phyloP scores from a whole-genome alignment of 2,113 vertebrate species.

The Apaloderma vittatum region DNA sequence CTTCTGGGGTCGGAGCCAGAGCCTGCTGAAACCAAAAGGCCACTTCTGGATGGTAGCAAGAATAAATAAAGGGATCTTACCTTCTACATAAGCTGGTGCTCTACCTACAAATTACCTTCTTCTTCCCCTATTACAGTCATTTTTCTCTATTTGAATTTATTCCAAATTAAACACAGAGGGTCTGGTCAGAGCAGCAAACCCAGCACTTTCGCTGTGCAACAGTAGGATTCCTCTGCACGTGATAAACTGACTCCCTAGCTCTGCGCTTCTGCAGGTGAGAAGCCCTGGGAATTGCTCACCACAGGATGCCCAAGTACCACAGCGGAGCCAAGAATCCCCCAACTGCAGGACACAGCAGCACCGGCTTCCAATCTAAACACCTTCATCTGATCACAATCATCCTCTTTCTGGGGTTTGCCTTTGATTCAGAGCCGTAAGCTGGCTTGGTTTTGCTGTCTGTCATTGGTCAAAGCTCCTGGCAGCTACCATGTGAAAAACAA shows the following conservation, averaged over 20 bases:
- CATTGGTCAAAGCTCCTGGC: background rate
- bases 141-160: background rate
- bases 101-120: background rate
- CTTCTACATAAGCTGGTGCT: background rate
- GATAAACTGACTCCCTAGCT: background rate
- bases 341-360: background rate
- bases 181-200: background rate
- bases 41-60: background rate
- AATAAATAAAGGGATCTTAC: background rate
- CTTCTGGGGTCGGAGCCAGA: background rate
- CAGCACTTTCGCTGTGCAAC: background rate
- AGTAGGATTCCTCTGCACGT: background rate
- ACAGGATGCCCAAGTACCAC: background rate
- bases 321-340: background rate
- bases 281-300: background rate
- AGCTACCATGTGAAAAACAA: background rate
- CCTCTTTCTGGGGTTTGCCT: background rate
- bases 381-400: background rate
- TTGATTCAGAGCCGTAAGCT: background rate
- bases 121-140: background rate
- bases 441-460: background rate
- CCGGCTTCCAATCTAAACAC: background rate
- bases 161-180: background rate
- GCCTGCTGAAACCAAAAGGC: background rate
- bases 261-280: rapidly evolving